Evolutionary conservation across 2,888 invertebrate species (phyloP).

Genomic region (Nomada fabriciana): DNA sequence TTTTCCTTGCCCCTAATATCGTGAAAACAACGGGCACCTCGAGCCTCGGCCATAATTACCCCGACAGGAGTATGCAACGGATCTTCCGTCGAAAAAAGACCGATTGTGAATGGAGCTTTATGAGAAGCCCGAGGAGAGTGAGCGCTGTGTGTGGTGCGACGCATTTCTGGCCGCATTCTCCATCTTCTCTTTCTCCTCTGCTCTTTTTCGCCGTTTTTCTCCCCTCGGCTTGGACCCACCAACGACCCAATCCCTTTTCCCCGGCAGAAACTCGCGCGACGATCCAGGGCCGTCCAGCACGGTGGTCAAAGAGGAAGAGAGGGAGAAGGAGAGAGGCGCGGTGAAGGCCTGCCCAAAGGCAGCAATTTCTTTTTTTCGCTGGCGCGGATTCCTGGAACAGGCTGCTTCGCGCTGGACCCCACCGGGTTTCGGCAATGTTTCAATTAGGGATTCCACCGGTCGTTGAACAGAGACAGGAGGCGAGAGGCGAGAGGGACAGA

Average conservation of each 20-base stretch:
- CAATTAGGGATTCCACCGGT: constrained; percentile 70
- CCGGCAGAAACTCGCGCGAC: constrained; percentile 45
- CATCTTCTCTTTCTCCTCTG: constrained; percentile 61
- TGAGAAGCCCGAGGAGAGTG: constrained; percentile 55
- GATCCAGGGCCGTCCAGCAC: constrained; percentile 5
- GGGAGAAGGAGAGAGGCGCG: constrained; percentile 5
- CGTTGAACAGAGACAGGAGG: constrained; percentile 25
- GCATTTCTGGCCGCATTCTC: constrained; percentile 70
- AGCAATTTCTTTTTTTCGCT: constrained; percentile 63
- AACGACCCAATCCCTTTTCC: constrained; percentile 65
- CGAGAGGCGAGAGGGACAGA: background rate
- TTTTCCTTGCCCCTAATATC: background rate
- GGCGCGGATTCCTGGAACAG: constrained; percentile 71
- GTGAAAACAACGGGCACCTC: background rate
- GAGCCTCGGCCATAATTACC: constrained; percentile 42
- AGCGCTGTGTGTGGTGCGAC: constrained; percentile 72
- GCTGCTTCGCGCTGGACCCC: constrained; percentile 73
- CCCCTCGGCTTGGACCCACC: constrained; percentile 64
- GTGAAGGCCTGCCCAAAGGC: constrained; percentile 50
- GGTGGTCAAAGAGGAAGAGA: constrained; percentile 18
- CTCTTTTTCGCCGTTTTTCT: constrained; percentile 59
- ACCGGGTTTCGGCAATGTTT: constrained; percentile 74
- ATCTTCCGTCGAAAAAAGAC: background rate
- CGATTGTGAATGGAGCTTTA: constrained; percentile 69
- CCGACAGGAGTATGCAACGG: background rate